phyloP scores from a whole-genome alignment of 2,797 vertebrate species.

The Pogoniulus pusillus region DNA sequence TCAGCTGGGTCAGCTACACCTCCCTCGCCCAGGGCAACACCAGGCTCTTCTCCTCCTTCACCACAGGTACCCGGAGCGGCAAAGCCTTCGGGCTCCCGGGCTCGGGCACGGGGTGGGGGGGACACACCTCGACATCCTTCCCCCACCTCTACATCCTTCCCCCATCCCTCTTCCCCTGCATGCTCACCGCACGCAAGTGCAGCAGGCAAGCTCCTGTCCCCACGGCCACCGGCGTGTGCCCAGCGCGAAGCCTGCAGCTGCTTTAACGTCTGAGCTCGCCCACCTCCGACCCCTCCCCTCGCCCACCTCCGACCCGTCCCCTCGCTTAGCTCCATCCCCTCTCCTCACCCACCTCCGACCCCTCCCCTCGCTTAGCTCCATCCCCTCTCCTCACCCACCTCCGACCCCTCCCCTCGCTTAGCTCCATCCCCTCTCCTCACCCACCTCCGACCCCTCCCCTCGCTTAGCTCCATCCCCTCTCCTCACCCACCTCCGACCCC shows the following conservation, averaged over 20 bases:
- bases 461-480: no score
- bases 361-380: no score
- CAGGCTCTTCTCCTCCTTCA: slow-evolving; percentile 80
- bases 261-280: background rate
- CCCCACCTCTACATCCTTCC: background rate
- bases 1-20: slow-evolving; percentile 87
- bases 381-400: no score
- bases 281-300: background rate
- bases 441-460: no score
- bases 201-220: background rate
- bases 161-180: background rate
- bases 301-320: background rate
- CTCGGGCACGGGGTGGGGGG: background rate
- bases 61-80: slow-evolving; percentile 79
- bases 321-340: no score
- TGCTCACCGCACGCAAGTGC: background rate
- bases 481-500: no score
- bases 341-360: no score
- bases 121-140: no score
- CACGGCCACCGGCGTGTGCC: fast-evolving
- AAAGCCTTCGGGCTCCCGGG: background rate
- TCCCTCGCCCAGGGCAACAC: slow-evolving; percentile 84
- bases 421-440: no score
- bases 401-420: no score
- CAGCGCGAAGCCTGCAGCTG: background rate